A percentile compares a stretch with the other conserved stretches of the same genome.
phyloP scores from a whole-genome alignment of 2,113 vertebrate genomes.

The Mobula birostris region DNA sequence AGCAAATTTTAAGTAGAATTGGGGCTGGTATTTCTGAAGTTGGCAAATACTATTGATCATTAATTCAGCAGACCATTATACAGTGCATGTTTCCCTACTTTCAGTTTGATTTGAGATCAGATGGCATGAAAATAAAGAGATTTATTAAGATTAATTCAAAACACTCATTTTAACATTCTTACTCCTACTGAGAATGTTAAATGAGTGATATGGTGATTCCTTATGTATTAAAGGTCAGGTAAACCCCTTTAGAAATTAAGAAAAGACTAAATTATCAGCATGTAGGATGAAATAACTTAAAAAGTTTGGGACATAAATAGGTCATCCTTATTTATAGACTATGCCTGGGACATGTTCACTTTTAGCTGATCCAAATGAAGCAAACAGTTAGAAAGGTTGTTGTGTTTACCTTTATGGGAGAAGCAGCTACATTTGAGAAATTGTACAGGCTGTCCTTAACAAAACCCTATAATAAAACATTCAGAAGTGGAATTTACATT shows the following conservation, averaged over 20 bases:
- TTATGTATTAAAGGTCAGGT: background rate
- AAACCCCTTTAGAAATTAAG: background rate
- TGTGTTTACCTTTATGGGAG: conserved; percentile 58
- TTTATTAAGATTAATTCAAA: background rate
- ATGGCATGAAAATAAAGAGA: background rate
- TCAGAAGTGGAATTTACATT: background rate
- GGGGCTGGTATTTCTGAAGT: background rate
- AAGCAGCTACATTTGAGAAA: conserved; percentile 50
- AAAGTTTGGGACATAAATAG: background rate
- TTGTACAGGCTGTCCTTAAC: conserved; percentile 51
- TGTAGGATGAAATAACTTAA: background rate
- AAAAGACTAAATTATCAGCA: background rate
- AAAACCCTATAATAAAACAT: conserved; percentile 48
- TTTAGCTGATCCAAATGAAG: background rate
- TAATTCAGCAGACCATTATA: background rate
- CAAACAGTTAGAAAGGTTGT: too few relatives aligned
- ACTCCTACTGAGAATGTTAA: background rate
- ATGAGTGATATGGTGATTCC: too few relatives aligned
- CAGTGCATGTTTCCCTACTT: background rate
- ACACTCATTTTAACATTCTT: background rate
- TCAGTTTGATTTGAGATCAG: background rate
- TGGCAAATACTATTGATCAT: background rate
- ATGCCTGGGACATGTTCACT: background rate
- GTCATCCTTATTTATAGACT: background rate
- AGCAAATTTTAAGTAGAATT: background rate